A percentile compares a stretch with the other conserved stretches of the same genome.
Evolutionary conservation across 2,113 vertebrate species (phyloP).

Genomic region (Craseonycteris thonglongyai): DNA sequence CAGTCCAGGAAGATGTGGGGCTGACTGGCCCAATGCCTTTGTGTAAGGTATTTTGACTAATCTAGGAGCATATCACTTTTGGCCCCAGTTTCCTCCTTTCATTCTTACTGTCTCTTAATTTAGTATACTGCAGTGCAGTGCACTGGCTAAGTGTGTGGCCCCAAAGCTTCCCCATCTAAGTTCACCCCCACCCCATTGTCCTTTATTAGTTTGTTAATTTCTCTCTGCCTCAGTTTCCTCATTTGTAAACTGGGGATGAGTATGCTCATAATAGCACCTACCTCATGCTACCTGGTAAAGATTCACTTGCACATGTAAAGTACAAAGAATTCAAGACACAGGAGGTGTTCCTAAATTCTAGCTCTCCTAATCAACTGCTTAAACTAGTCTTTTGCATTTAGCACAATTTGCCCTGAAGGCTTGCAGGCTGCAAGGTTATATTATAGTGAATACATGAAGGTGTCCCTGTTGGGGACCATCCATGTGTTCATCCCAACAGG

Average conservation of each 20-base stretch:
- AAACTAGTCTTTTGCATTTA: background rate
- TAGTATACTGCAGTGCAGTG: background rate
- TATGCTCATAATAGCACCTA: background rate
- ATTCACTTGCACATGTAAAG: background rate
- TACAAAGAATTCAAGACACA: background rate
- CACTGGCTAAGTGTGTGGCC: background rate
- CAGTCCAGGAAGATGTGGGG: background rate
- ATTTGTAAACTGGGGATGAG: background rate
- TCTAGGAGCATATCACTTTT: background rate
- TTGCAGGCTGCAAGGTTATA: background rate
- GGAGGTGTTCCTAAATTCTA: background rate
- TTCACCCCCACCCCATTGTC: background rate
- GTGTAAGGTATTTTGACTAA: background rate
- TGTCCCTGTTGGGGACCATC: background rate
- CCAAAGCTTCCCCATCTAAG: background rate
- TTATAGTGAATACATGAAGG: background rate
- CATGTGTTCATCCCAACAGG: background rate
- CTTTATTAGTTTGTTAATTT: background rate
- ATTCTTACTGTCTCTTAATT: background rate
- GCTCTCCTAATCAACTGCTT: background rate
- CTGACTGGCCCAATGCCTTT: background rate
- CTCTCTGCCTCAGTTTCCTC: background rate
- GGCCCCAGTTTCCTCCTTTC: background rate
- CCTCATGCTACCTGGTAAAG: background rate
- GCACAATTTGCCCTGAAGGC: background rate